Percentiles rank a stretch among this genome's conserved stretches.
These are phyloP conservation scores for Calcarius lapponicus DNA, from an alignment of 2,797 vertebrate species.

Conservation along the genomic window DNA sequence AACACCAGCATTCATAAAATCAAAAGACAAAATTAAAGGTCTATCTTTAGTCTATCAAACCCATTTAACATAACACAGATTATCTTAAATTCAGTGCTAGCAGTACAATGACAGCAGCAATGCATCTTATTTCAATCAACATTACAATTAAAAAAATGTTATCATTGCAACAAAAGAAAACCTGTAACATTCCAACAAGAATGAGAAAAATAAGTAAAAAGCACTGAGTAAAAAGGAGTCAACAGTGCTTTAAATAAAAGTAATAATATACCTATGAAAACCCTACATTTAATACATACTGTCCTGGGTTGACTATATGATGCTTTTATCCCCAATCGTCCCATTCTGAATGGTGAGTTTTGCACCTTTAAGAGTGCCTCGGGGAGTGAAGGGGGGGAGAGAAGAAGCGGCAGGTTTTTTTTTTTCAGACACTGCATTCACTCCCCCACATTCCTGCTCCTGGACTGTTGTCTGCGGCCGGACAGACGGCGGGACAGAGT, in stretches of 20 bases:
- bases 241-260: not conserved
- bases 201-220: not conserved
- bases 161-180: not conserved
- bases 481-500: too few species aligned
- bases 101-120: not conserved
- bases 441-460: too few species aligned
- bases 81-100: not conserved
- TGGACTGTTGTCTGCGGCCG: too few species aligned
- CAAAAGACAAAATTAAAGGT: not conserved
- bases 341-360: too few species aligned
- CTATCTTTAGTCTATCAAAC: not conserved
- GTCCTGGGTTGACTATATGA: too few species aligned
- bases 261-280: not conserved
- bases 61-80: not conserved
- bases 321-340: too few species aligned
- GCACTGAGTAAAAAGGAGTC: not conserved
- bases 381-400: too few species aligned
- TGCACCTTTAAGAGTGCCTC: too few species aligned
- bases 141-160: not conserved
- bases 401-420: too few species aligned
- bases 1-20: not conserved
- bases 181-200: not conserved
- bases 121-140: not conserved
- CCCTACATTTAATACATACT: not conserved
- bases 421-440: too few species aligned